Base-by-base conservation (phyloP, 2,797 vertebrate genomes). In the Botia almorhae region DNA sequence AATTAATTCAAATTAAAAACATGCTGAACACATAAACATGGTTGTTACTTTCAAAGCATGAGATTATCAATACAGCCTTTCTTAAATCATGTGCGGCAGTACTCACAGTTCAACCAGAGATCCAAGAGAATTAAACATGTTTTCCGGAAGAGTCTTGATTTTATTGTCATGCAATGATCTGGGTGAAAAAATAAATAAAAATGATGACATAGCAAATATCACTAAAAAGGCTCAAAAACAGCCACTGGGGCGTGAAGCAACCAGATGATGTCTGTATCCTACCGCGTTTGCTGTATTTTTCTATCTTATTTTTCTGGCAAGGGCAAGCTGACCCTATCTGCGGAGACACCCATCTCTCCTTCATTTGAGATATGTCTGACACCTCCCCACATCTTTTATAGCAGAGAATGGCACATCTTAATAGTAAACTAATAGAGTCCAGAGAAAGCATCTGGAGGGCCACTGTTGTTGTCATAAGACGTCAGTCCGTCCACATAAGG, bases 131-230 rank as follows among this genome's bases (percentile, higher is more conserved):
- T 93, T 90, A 89, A 96, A 96, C 29, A 87, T 93, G 89, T 94
- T 95, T 90, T 94, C 94, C 76, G 93, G 92, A 84, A 96, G 82
- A 73, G 82, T 88, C 61, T 13, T 75, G 91, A 96, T 95, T 90
- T 88, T 82, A 92, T 96, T 96, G 92, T 91, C 90, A 88, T 91
- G 92, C 85, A 96, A 89, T 85, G 92, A 93, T 77, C 91, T 96
- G 53, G 69, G 68, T 84, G 87, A 69, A 82, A 85, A 82, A 81
- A 46, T 46, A 46, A 46, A 46, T 11, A 46, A 46, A 13, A 7
- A 7, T n/a, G 4, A 43, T 48, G 56, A 61, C 17, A 78, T 46
- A 83, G 7, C 11, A 29, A 74, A 81, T 58, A 3, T 46, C 39
- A 13, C 60, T 19, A 55, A n/a, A 60, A 61, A 78, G 55, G 10